Percentiles rank a stretch among this genome's conserved stretches.
These are phyloP conservation scores for Glaucopsyche alexis DNA, from an alignment of 2,888 invertebrate genomes.

Conservation along the genomic window DNA sequence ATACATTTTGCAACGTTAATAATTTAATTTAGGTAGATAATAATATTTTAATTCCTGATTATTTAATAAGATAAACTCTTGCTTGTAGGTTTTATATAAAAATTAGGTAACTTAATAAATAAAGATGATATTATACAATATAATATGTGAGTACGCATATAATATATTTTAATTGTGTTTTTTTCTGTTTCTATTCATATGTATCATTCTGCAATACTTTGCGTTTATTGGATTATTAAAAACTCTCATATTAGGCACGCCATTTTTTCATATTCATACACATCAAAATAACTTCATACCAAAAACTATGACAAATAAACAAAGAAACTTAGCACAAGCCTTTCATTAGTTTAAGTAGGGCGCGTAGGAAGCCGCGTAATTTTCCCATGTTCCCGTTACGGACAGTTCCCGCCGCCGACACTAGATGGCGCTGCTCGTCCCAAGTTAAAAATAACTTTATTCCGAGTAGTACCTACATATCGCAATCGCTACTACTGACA, in stretches of 20 bases:
- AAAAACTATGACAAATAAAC: neutral
- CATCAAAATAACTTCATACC: neutral
- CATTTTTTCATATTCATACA: neutral
- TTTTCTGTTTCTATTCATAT: too few species aligned
- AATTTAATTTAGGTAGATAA: neutral
- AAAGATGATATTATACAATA: too few species aligned
- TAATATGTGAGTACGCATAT: too few species aligned
- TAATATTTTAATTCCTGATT: neutral
- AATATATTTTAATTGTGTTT: too few species aligned
- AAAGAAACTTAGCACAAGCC: neutral
- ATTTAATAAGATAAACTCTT: neutral
- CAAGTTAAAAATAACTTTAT: slow-evolving; percentile 56
- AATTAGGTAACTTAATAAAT: too few species aligned
- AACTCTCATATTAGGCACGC: neutral
- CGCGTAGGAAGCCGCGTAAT: slow-evolving; percentile 5
- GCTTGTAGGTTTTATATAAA: neutral
- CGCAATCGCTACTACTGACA: slow-evolving; percentile 31
- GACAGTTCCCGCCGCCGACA: slow-evolving; percentile 30
- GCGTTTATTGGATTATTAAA: neutral
- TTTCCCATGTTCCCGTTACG: slow-evolving; percentile 20
- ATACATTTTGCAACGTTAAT: neutral
- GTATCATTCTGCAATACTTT: neutral
- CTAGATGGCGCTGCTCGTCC: slow-evolving; percentile 58
- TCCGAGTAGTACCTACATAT: slow-evolving; percentile 43
- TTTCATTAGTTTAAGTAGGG: neutral